These are phyloP conservation scores for Drosophila pegasa DNA, from an alignment of 2,888 invertebrate species.

Conservation along the genomic window DNA sequence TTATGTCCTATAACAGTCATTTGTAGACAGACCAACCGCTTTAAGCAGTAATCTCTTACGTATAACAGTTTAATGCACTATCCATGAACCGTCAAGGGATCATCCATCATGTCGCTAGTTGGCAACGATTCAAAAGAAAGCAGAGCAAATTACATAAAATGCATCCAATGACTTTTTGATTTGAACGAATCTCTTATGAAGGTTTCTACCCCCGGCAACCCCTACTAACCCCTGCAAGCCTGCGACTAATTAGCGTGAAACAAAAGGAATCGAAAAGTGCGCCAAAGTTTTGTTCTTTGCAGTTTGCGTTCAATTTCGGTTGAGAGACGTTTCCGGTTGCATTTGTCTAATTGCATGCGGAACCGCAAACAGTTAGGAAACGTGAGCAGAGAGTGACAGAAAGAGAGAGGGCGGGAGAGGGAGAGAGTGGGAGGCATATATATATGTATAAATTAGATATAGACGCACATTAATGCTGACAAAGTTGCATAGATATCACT, in stretches of 20 bases:
- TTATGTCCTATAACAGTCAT: no score
- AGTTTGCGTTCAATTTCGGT: slow-evolving; percentile 19
- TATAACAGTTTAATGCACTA: slow-evolving; percentile 31
- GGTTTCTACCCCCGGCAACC: slow-evolving; percentile 22
- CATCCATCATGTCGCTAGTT: slow-evolving; percentile 27
- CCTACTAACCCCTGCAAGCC: neutral
- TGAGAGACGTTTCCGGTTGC: slow-evolving; percentile 51
- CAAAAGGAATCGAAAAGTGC: slow-evolving; percentile 23
- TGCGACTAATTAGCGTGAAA: slow-evolving; percentile 39
- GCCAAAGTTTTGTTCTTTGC: slow-evolving; percentile 24
- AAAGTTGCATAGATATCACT: slow-evolving; percentile 29
- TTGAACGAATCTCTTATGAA: slow-evolving; percentile 30
- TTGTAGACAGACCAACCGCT: neutral
- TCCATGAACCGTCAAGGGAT: slow-evolving; percentile 17
- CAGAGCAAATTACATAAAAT: slow-evolving; percentile 43
- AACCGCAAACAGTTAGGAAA: slow-evolving; percentile 30
- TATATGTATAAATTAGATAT: neutral
- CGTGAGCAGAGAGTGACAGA: neutral
- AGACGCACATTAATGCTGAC: slow-evolving; percentile 26
- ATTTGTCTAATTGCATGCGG: slow-evolving; percentile 69
- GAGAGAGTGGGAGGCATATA: neutral
- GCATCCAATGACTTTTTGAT: slow-evolving; percentile 45
- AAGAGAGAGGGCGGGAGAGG: neutral
- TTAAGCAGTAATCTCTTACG: neutral
- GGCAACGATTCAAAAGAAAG: slow-evolving; percentile 44